These are phyloP conservation scores for Centruroides vittatus DNA, from an alignment of 1,140 invertebrate genomes.

Conservation along the genomic window DNA sequence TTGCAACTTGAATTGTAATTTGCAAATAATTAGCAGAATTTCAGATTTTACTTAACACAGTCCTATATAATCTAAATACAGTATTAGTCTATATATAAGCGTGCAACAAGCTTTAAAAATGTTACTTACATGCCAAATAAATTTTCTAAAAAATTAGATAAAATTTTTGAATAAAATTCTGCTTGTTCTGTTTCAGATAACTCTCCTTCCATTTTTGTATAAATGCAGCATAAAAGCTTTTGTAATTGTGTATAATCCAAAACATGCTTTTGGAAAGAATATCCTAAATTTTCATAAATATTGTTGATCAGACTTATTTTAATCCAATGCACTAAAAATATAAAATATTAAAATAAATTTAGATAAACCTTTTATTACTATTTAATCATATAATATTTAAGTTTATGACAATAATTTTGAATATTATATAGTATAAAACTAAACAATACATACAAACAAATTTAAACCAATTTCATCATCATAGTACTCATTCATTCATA, in stretches of 20 bases:
- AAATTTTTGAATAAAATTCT: conserved; percentile 4
- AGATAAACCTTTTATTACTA: neutral
- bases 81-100: too few relatives aligned
- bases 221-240: conserved; percentile 2
- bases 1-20: too few relatives aligned
- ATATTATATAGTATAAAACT: too few relatives aligned
- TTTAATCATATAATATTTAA: too few relatives aligned
- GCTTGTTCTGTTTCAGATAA: conserved; percentile 4
- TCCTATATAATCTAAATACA: too few relatives aligned
- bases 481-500: too few relatives aligned
- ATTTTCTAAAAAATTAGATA: conserved; percentile 9
- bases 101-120: too few relatives aligned
- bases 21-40: too few relatives aligned
- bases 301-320: neutral
- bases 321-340: conserved; percentile 5
- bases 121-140: conserved; percentile 8
- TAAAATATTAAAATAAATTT: conserved; percentile 2
- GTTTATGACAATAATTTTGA: too few relatives aligned
- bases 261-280: neutral
- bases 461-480: too few relatives aligned
- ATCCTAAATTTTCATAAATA: conserved; percentile 3
- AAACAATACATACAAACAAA: too few relatives aligned
- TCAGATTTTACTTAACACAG: too few relatives aligned
- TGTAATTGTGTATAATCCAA: neutral
- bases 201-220: conserved; percentile 5